Evolutionary conservation across 2,797 vertebrate genomes (phyloP), one percentile per base, ranked within the genome.

Genomic region (Hafferia zeledoni): DNA sequence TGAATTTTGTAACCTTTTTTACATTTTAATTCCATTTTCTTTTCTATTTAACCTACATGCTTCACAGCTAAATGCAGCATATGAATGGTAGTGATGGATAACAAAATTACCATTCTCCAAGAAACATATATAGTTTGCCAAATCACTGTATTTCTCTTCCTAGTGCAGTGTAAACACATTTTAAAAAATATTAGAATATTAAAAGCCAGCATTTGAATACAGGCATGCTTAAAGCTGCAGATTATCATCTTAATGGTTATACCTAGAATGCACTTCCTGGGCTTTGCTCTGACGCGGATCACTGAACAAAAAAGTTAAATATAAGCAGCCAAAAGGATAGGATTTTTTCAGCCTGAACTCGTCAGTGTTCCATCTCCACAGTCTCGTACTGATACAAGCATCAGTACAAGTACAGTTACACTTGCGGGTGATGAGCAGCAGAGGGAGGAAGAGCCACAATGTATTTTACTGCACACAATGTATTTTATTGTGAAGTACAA

Each of bases 361-460:
- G 16, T 20, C 31, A 49, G 23, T 37, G 9, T 72, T 43, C 27
- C 11, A 49, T 25, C 55, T 23, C 4, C 46, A 17, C 25, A 43
- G 8, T 53, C 44, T 8, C 7, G 8, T 44, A 70, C 49, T 0
- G 0, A 41, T 53, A 65, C 0, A 71, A 35, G 9, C 30, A 72
- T 41, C 25, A 41, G 53, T 47, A 47, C 12, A 60, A 35, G 31
- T 37, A 35, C 12, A 59, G 46, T 43, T 79, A 53, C 47, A 60
- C 31, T 72, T 90, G 33, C 81, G 60, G 39, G 25, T 67, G 53
- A 67, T 49, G 60, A 74, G 41, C 88, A 90, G 74, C 68, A 90
- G 88, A 55, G 81, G 88, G 81, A 72, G 81, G 23, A 84, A 84
- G 41, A 79, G 53, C 16, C 47, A 24, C 67, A 72, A 11, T 53